A percentile compares a stretch with the other conserved stretches of the same genome.
Evolutionary conservation across 2,888 invertebrate genomes (phyloP).

Genomic region (Trichopria drosophilae): DNA sequence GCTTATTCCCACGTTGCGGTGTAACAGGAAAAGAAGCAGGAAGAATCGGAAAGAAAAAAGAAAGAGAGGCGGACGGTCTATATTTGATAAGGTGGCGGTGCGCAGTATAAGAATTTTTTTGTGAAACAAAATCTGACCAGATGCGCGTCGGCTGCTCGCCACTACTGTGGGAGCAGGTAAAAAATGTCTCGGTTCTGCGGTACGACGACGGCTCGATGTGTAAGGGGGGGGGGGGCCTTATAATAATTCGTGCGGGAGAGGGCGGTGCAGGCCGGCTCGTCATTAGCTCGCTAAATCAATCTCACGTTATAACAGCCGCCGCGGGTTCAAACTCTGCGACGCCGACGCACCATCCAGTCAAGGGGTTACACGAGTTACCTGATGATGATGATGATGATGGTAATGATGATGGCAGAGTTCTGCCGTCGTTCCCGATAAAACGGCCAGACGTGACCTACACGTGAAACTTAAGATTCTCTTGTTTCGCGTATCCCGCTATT

Average conservation of each 20-base stretch:
- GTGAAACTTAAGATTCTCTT: too few species aligned
- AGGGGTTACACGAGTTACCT: too few species aligned
- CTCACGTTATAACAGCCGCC: too few species aligned
- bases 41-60: conserved; percentile 15
- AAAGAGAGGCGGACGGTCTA: conserved; percentile 22
- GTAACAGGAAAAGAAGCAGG: conserved; percentile 21
- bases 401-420: too few species aligned
- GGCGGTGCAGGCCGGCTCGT: conserved; percentile 42
- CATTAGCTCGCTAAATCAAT: conserved; percentile 55
- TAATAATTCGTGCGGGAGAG: conserved; percentile 30
- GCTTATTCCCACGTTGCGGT: conserved; percentile 27
- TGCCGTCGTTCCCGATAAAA: too few species aligned
- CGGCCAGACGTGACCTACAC: too few species aligned
- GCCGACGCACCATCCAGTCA: too few species aligned
- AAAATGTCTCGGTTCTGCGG: too few species aligned
- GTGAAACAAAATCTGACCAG: conserved; percentile 58
- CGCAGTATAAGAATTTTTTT: conserved; percentile 40
- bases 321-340: too few species aligned
- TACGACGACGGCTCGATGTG: too few species aligned
- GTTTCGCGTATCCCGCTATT: too few species aligned
- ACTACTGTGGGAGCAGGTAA: conserved; percentile 29
- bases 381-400: too few species aligned
- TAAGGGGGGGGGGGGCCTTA: conserved; percentile 24
- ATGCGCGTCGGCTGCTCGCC: conserved; percentile 43
- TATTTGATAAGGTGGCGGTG: conserved; percentile 49